Evolutionary conservation across 2,888 invertebrate genomes (phyloP).

Genomic region (Netelia fuscicornis): DNA sequence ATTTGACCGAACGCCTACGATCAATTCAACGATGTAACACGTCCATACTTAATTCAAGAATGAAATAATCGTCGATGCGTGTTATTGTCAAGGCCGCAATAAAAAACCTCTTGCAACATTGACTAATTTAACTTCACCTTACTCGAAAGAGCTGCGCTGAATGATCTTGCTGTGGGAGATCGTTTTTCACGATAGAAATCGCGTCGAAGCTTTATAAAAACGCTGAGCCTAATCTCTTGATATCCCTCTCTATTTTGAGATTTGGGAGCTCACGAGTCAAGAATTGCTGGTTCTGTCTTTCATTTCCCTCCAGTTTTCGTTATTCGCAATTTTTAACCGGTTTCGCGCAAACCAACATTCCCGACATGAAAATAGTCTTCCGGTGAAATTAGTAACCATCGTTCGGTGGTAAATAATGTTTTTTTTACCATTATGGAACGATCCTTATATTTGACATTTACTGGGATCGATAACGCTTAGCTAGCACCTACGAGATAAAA

Average conservation of each 20-base stretch:
- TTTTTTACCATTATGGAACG: neutral
- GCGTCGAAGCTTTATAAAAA: neutral
- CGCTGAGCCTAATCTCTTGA: neutral
- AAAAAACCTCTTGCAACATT: neutral
- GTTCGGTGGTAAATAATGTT: neutral
- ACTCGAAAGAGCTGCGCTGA: neutral
- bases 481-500: neutral
- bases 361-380: constrained; percentile 3
- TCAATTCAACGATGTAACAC: neutral
- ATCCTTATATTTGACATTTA: neutral
- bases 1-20: too few relatives aligned
- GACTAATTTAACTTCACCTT: neutral
- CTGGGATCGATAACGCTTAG: neutral
- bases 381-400: constrained; percentile 5
- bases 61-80: neutral
- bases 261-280: neutral
- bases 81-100: neutral
- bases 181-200: neutral
- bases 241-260: neutral
- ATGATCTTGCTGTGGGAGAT: neutral
- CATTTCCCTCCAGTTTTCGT: constrained; percentile 17
- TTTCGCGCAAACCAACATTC: neutral
- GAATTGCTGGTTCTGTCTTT: constrained; percentile 1
- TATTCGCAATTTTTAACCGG: constrained; percentile 2
- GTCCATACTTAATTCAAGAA: neutral